A percentile compares a stretch with the other conserved stretches of the same genome.
Conservation (phyloP, 1,140 invertebrate genomes). For the Pristionchus pacificus region DNA sequence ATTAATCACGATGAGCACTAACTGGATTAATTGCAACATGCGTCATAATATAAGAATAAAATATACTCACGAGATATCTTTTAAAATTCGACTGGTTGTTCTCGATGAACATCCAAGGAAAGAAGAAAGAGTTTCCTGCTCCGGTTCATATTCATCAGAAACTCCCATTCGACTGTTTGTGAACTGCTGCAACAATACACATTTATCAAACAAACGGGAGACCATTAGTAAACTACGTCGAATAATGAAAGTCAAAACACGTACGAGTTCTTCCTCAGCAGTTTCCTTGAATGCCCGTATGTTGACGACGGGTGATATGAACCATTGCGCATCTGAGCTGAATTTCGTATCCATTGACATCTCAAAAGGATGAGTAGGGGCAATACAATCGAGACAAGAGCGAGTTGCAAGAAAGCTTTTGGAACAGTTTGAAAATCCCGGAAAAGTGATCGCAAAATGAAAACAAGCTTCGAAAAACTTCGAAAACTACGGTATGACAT, state of each 20-base stretch:
- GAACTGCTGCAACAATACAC: slow-evolving; percentile 21
- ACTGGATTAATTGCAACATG: too few relatives aligned
- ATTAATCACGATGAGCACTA: too few relatives aligned
- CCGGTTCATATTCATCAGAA: neutral
- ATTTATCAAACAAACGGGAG: neutral
- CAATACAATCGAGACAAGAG: too few relatives aligned
- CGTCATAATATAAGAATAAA: too few relatives aligned
- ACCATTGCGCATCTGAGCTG: slow-evolving; percentile 34
- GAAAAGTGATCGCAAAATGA: too few relatives aligned
- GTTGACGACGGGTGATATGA: slow-evolving; percentile 42
- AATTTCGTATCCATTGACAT: slow-evolving; percentile 43
- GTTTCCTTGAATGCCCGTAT: slow-evolving; percentile 34
- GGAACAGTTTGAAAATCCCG: too few relatives aligned
- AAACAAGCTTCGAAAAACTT: too few relatives aligned
- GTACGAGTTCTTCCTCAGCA: slow-evolving; percentile 7
- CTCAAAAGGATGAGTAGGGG: too few relatives aligned
- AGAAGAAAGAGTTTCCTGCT: slow-evolving; percentile 22
- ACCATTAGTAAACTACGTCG: neutral
- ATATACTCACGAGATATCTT: too few relatives aligned
- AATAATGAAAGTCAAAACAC: neutral
- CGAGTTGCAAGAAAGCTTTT: too few relatives aligned
- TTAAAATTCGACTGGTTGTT: too few relatives aligned
- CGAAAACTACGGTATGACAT: too few relatives aligned
- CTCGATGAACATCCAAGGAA: neutral
- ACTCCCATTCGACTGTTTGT: slow-evolving; percentile 23